Conservation (phyloP, 2,797 vertebrate genomes). For the Selene dorsalis region DNA sequence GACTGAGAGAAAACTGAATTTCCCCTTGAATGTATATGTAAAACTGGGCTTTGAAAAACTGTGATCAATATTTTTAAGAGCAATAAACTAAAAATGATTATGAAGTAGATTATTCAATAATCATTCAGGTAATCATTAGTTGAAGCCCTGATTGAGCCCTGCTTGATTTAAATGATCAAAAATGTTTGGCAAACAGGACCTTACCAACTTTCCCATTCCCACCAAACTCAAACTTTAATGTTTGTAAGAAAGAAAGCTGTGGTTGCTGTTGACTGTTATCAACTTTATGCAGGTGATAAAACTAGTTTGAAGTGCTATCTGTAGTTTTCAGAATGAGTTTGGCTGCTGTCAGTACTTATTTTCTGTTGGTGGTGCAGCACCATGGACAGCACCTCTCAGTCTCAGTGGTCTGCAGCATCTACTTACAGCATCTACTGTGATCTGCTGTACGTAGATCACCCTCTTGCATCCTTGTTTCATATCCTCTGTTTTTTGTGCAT, state of each 20-base stretch:
- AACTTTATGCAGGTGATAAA: no score
- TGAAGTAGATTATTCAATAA: neutral
- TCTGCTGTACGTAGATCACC: neutral
- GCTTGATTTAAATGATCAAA: neutral
- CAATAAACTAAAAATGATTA: neutral
- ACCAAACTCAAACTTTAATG: no score
- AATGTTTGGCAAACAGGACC: neutral
- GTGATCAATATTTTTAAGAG: neutral
- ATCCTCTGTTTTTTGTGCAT: neutral
- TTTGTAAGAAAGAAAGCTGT: no score
- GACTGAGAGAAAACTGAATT: no score
- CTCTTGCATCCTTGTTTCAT: neutral
- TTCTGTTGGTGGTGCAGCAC: constrained; percentile 46
- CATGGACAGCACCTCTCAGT: constrained; percentile 64
- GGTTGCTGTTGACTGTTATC: neutral
- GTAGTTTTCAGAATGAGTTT: neutral
- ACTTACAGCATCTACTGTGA: neutral
- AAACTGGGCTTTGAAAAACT: neutral
- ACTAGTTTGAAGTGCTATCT: no score
- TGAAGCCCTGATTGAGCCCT: neutral
- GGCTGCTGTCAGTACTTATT: neutral
- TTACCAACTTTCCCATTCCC: no score
- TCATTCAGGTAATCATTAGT: neutral
- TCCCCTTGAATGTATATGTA: neutral
- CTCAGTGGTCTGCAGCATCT: constrained; percentile 3